These are phyloP conservation scores for Patella depressa DNA, from an alignment of 2,888 invertebrate genomes.

Conservation along the genomic window DNA sequence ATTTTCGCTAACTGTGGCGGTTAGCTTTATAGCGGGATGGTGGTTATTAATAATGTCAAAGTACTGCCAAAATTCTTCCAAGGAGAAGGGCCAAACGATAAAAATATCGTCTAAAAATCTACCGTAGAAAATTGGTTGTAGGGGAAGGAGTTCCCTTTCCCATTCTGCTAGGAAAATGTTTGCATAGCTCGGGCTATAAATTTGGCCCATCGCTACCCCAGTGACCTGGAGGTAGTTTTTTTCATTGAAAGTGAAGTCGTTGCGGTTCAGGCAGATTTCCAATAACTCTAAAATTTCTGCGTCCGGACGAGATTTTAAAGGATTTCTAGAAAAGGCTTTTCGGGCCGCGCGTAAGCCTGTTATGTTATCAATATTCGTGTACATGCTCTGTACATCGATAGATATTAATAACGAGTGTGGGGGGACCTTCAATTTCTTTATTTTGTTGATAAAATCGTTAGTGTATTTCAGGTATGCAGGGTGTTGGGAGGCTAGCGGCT, in stretches of 20 bases:
- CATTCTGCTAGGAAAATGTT: not conserved
- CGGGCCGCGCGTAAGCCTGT: not conserved
- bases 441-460: slow-evolving; percentile 4
- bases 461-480: not conserved
- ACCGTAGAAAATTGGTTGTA: not conserved
- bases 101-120: slow-evolving; percentile 7
- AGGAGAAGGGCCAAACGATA: not conserved
- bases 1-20: not conserved
- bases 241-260: slow-evolving; percentile 3
- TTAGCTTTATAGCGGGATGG: not conserved
- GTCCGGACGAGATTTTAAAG: not conserved
- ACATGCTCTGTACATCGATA: not conserved
- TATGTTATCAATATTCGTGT: slow-evolving; percentile 3
- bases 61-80: not conserved
- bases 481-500: not conserved
- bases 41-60: slow-evolving; percentile 4
- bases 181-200: not conserved
- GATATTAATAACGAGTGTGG: not conserved
- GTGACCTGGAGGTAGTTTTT: not conserved
- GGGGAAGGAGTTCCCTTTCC: not conserved
- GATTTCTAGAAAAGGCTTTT: slow-evolving; percentile 7
- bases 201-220: not conserved
- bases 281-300: not conserved
- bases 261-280: not conserved
- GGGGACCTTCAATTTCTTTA: not conserved